A percentile compares a stretch with the other conserved stretches of the same genome.
phyloP scores from a whole-genome alignment of 2,888 invertebrate species.

The Xanthorhoe designata region DNA sequence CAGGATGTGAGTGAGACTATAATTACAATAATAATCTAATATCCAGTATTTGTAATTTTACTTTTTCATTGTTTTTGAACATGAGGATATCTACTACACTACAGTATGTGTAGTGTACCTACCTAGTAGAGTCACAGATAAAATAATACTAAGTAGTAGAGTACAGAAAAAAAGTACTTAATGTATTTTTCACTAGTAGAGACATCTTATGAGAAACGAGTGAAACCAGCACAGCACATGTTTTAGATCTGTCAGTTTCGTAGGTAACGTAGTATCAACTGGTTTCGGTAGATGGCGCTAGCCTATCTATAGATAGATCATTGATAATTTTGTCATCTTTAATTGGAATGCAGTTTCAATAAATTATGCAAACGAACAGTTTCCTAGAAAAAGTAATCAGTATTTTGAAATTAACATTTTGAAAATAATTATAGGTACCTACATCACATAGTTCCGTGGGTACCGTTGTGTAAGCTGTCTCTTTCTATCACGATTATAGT shows the following conservation, averaged over 20 bases:
- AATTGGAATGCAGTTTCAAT: conserved; percentile 5
- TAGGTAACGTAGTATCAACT: conserved; percentile 7
- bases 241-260: not conserved
- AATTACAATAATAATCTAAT: no score
- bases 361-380: conserved; percentile 2
- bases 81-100: no score
- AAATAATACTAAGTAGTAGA: no score
- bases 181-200: conserved; percentile 5
- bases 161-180: no score
- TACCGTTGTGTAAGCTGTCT: conserved; percentile 48
- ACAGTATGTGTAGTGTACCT: no score
- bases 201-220: conserved; percentile 21
- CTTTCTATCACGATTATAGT: conserved; percentile 51
- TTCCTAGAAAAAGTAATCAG: conserved; percentile 5
- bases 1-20: conserved; percentile 20
- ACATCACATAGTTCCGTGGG: not conserved
- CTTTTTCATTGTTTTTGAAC: no score
- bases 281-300: conserved; percentile 36
- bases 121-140: no score
- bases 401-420: conserved; percentile 9
- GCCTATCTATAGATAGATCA: conserved; percentile 38
- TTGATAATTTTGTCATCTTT: conserved; percentile 9
- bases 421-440: no score
- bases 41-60: no score
- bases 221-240: conserved; percentile 6